Evolutionary conservation across 2,888 invertebrate species (phyloP).

Genomic region (Argynnis bischoffii): DNA sequence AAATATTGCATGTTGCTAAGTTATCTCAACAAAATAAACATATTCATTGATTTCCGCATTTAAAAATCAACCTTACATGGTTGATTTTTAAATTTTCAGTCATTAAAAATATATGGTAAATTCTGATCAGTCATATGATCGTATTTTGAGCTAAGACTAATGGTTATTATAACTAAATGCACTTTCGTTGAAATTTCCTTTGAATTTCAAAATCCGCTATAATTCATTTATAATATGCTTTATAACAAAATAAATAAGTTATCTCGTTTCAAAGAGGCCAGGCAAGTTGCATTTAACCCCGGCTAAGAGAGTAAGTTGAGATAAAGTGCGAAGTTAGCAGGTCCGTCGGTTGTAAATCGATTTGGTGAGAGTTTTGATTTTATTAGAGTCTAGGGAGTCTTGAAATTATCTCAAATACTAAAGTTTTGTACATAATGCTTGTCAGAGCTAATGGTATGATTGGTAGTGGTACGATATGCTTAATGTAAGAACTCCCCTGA

Average conservation of each 20-base stretch:
- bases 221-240: neutral
- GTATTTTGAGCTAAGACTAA: too few species aligned
- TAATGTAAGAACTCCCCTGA: too few species aligned
- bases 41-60: too few species aligned
- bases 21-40: neutral
- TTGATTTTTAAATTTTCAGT: too few species aligned
- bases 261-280: slow-evolving; percentile 24
- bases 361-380: slow-evolving; percentile 32
- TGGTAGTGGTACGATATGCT: neutral
- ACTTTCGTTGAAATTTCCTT: too few species aligned
- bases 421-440: slow-evolving; percentile 13
- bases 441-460: too few species aligned
- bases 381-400: slow-evolving; percentile 31
- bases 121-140: too few species aligned
- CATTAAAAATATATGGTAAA: too few species aligned
- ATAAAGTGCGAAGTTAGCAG: slow-evolving; percentile 32
- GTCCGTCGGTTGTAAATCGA: slow-evolving; percentile 33
- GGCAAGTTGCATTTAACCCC: slow-evolving; percentile 24
- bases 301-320: slow-evolving; percentile 30
- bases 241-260: slow-evolving; percentile 22
- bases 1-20: too few species aligned
- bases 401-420: slow-evolving; percentile 14
- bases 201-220: too few species aligned
- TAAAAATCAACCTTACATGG: too few species aligned
- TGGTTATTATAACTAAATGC: too few species aligned